These are phyloP conservation scores for Craniophora ligustri DNA, from an alignment of 2,888 invertebrate genomes.

Conservation along the genomic window DNA sequence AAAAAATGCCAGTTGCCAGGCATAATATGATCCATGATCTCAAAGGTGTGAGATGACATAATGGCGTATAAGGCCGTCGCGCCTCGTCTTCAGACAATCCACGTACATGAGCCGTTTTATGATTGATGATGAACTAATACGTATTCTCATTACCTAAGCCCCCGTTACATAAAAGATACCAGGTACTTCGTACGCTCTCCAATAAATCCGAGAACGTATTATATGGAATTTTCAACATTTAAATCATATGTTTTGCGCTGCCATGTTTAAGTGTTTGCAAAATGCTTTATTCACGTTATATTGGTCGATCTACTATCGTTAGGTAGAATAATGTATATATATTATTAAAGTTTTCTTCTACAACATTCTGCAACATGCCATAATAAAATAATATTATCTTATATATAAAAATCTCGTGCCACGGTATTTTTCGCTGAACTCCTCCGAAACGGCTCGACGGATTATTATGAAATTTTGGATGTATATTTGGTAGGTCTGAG, in stretches of 20 bases:
- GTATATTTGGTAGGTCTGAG: no score
- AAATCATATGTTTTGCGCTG: slow-evolving; percentile 24
- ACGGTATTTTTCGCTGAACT: no score
- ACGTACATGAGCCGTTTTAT: slow-evolving; percentile 66
- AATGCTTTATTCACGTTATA: background rate
- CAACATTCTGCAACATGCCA: no score
- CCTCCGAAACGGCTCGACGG: no score
- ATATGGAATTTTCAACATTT: slow-evolving; percentile 41
- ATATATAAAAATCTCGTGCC: no score
- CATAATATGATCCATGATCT: slow-evolving; percentile 61
- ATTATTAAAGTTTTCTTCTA: no score
- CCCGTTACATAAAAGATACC: slow-evolving; percentile 56
- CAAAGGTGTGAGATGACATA: slow-evolving; percentile 65
- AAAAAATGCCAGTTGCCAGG: slow-evolving; percentile 49
- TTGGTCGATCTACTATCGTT: no score
- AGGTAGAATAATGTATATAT: no score
- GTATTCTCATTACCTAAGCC: slow-evolving; percentile 69
- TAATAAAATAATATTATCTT: no score
- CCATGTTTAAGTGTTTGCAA: slow-evolving; percentile 25
- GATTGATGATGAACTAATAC: slow-evolving; percentile 76
- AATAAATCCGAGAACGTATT: slow-evolving; percentile 40
- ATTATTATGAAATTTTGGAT: no score
- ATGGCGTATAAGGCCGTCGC: slow-evolving; percentile 56
- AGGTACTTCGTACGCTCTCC: slow-evolving; percentile 37
- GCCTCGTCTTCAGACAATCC: slow-evolving; percentile 61